Evolutionary conservation across 2,113 vertebrate genomes (phyloP).

Genomic region (Callospermophilus lateralis): DNA sequence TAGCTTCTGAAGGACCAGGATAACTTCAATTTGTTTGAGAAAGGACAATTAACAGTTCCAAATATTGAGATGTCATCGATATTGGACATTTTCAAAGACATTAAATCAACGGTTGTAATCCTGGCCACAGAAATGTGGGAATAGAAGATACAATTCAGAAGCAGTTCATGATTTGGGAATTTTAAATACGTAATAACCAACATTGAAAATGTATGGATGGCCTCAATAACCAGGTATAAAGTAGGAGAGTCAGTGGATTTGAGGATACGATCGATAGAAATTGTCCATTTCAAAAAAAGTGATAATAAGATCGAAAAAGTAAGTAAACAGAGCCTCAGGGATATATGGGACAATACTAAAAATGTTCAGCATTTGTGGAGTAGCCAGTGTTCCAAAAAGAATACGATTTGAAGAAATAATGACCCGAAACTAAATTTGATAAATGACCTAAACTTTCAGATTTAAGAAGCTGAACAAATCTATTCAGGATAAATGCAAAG

Average conservation of each 20-base stretch:
- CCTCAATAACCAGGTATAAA: neutral
- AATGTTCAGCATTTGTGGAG: neutral
- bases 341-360: neutral
- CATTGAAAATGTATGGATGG: neutral
- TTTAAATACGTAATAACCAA: neutral
- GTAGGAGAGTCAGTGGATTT: neutral
- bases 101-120: neutral
- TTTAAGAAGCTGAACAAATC: neutral
- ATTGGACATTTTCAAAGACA: neutral
- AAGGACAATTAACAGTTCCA: neutral
- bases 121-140: neutral
- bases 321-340: neutral
- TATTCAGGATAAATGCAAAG: neutral
- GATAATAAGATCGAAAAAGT: neutral
- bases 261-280: neutral
- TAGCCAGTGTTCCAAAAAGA: neutral
- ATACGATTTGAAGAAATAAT: slow-evolving; percentile 9
- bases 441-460: slow-evolving; percentile 17
- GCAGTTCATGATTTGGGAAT: neutral
- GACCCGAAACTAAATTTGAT: neutral
- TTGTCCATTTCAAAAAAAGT: neutral
- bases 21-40: neutral
- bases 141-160: neutral
- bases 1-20: neutral
- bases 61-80: neutral